These are phyloP conservation scores for Brachyopa scutellaris DNA, from an alignment of 2,888 invertebrate species.

Conservation along the genomic window DNA sequence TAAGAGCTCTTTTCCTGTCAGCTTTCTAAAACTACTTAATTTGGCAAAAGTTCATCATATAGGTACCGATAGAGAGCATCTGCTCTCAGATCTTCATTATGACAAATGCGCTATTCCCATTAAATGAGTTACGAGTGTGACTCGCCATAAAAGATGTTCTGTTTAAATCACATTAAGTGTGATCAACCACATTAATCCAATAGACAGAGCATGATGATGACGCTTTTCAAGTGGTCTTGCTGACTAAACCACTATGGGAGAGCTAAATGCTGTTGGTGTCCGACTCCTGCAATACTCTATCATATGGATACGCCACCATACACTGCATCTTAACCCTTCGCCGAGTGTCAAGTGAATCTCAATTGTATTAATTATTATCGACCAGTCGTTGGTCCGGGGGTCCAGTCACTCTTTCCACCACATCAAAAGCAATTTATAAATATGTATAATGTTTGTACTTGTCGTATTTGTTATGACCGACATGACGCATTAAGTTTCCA, in stretches of 20 bases:
- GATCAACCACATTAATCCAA: conserved; percentile 50
- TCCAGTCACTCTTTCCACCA: not conserved
- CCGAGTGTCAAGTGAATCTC: conserved; percentile 46
- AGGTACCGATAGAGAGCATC: too few relatives aligned
- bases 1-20: too few relatives aligned
- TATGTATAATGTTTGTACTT: conserved; percentile 49
- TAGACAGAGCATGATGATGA: not conserved
- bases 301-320: too few relatives aligned
- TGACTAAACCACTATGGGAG: not conserved
- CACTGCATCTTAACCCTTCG: conserved; percentile 16
- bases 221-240: conserved; percentile 1
- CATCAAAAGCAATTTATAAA: conserved; percentile 31
- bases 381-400: not conserved
- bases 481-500: conserved; percentile 50
- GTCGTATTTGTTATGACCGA: conserved; percentile 5
- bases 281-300: not conserved
- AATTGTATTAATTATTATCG: conserved; percentile 34
- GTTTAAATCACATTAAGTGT: conserved; percentile 53
- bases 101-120: not conserved
- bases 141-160: conserved; percentile 5
- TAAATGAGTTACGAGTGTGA: conserved; percentile 7
- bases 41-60: too few relatives aligned
- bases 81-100: conserved; percentile 6
- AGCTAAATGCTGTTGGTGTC: conserved; percentile 20
- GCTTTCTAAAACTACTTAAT: too few relatives aligned